Percentiles rank a stretch among this genome's conserved stretches.
Conservation (phyloP, 2,888 invertebrate genomes). For the Microchrysa polita region DNA sequence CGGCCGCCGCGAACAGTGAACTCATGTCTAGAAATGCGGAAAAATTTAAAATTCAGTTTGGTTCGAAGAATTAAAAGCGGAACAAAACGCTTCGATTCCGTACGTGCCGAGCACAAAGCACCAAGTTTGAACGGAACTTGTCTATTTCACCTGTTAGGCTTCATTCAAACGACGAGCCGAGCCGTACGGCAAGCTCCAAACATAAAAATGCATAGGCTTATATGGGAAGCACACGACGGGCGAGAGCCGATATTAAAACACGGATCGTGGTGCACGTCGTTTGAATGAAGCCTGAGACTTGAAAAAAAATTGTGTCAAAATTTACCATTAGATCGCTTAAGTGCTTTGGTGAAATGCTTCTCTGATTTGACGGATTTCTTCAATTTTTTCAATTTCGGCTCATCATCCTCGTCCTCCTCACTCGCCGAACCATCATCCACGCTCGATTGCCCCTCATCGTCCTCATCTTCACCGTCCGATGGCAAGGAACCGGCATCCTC, state of each 20-base stretch:
- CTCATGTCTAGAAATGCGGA: slow-evolving; percentile 68
- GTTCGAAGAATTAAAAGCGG: no score
- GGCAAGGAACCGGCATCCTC: slow-evolving; percentile 63
- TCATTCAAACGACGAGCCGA: no score
- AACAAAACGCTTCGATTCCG: no score
- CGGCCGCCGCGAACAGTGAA: slow-evolving; percentile 83
- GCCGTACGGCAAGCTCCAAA: background rate
- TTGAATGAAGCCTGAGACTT: no score
- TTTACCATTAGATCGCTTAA: slow-evolving; percentile 60
- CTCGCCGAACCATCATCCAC: slow-evolving; percentile 48
- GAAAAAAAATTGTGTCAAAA: slow-evolving; percentile 19
- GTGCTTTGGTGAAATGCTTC: slow-evolving; percentile 58
- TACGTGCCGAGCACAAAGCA: no score
- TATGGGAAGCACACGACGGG: no score
- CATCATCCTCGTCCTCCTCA: slow-evolving; percentile 56
- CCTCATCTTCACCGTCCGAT: slow-evolving; percentile 61
- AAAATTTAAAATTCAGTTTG: no score
- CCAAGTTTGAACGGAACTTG: no score
- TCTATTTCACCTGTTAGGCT: no score
- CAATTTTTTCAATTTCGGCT: slow-evolving; percentile 49
- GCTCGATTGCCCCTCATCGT: slow-evolving; percentile 53
- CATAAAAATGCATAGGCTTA: no score
- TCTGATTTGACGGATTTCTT: slow-evolving; percentile 51
- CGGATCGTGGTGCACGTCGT: no score
- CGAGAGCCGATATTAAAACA: no score